These are phyloP conservation scores for Plecturocebus donacophilus DNA, from an alignment of 2,113 vertebrate species.

Conservation along the genomic window DNA sequence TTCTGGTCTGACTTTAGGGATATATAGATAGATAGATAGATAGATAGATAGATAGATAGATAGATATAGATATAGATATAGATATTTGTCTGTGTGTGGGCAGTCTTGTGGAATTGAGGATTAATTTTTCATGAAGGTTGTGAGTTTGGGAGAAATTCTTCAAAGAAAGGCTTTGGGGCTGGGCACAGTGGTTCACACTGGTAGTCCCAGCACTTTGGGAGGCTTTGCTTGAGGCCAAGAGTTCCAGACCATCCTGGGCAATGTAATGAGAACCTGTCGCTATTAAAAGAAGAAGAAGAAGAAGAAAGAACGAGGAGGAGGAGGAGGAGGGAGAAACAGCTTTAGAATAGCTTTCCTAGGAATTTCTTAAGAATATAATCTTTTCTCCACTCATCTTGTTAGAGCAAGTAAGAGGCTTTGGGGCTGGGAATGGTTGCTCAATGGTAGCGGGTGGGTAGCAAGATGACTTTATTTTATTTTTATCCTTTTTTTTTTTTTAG, in stretches of 20 bases:
- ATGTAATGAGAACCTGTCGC: neutral
- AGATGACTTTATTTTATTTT: neutral
- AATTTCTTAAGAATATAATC: neutral
- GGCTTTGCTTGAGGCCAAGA: neutral
- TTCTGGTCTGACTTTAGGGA: constrained; percentile 9
- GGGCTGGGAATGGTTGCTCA: too few species aligned
- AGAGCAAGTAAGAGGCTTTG: neutral
- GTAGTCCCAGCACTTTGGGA: neutral
- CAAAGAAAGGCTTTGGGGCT: neutral
- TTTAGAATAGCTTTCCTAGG: neutral
- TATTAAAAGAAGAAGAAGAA: neutral
- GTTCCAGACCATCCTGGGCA: neutral
- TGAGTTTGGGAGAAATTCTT: neutral
- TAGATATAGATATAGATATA: too few species aligned
- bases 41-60: too few species aligned
- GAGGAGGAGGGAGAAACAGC: neutral
- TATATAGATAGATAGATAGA: too few species aligned
- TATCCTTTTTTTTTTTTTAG: too few species aligned
- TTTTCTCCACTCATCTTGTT: neutral
- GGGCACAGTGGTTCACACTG: neutral
- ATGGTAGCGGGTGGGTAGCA: too few species aligned
- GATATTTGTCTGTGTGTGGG: neutral
- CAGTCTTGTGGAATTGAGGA: neutral
- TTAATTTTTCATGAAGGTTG: neutral
- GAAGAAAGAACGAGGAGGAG: too few species aligned